Percentiles rank a stretch among this genome's conserved stretches.
Evolutionary conservation across 2,888 invertebrate species (phyloP).

Genomic region (Bellardia bayeri): DNA sequence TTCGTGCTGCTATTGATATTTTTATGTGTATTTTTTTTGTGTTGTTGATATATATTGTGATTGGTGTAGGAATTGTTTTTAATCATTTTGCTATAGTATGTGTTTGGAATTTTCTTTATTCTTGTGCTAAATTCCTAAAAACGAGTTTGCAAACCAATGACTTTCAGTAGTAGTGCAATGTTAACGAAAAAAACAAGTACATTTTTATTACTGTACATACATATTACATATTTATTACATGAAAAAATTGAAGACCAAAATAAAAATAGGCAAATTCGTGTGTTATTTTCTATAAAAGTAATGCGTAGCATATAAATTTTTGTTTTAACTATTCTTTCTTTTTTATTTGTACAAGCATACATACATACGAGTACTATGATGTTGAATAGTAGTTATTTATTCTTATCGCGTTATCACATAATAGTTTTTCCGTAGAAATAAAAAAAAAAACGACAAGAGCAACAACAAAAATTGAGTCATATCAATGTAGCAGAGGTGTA

Average conservation of each 20-base stretch:
- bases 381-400: constrained; percentile 53
- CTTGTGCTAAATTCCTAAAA: constrained; percentile 74
- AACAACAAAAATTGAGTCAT: constrained; percentile 58
- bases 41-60: constrained; percentile 37
- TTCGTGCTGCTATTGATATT: constrained; percentile 20
- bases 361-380: neutral
- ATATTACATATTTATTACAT: no score
- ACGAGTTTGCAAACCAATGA: constrained; percentile 71
- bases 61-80: constrained; percentile 28
- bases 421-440: constrained; percentile 34
- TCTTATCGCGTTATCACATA: constrained; percentile 68
- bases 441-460: neutral
- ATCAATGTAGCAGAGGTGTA: neutral
- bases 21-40: neutral
- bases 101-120: constrained; percentile 64
- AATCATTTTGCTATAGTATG: constrained; percentile 3
- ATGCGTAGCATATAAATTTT: neutral
- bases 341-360: constrained; percentile 64
- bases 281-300: neutral
- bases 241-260: neutral
- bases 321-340: constrained; percentile 11
- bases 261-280: neutral
- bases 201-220: neutral
- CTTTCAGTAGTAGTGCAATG: constrained; percentile 55
- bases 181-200: constrained; percentile 18